These are phyloP conservation scores for Cheilosia scutellata DNA, from an alignment of 2,888 invertebrate genomes.

Conservation along the genomic window DNA sequence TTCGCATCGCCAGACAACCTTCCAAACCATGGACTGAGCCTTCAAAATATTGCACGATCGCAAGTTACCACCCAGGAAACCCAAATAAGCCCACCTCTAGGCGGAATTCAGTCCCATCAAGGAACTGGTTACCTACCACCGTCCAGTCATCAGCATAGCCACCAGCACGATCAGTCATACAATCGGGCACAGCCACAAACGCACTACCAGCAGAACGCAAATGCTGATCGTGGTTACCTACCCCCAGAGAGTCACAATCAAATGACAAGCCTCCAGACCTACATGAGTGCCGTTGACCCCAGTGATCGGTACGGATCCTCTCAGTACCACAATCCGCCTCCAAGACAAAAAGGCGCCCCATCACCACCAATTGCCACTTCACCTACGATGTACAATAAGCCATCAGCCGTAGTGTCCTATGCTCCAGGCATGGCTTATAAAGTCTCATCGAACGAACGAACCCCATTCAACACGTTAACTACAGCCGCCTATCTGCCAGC, in stretches of 20 bases:
- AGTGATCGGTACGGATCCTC: conserved; percentile 79
- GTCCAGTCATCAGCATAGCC: conserved; percentile 26
- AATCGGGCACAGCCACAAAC: conserved; percentile 44
- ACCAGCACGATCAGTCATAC: conserved; percentile 34
- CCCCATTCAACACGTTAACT: conserved; percentile 54
- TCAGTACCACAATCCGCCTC: conserved; percentile 37
- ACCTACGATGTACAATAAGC: conserved; percentile 78
- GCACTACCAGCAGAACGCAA: conserved; percentile 29
- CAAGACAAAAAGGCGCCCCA: conserved; percentile 15
- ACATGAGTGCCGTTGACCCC: conserved; percentile 80
- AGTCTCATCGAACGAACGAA: conserved; percentile 74
- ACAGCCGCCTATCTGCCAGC: conserved; percentile 44
- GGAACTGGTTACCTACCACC: conserved; percentile 27
- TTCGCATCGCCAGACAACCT: conserved; percentile 7
- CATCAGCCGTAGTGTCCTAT: conserved; percentile 42
- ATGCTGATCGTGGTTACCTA: conserved; percentile 57
- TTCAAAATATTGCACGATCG: conserved; percentile 37
- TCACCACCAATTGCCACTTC: conserved; percentile 56
- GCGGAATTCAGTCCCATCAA: conserved; percentile 1
- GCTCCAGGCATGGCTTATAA: conserved; percentile 61
- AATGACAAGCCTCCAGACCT: conserved; percentile 78
- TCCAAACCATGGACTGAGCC: conserved; percentile 15
- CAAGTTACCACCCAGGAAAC: conserved; percentile 7
- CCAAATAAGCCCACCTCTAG: neutral
- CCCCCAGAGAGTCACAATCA: conserved; percentile 51